Evolutionary conservation across 35 echinoderm and acorn worm genomes (phyloP), one percentile per base, ranked within the genome.

Genomic region (Nesometra sesokonis): DNA sequence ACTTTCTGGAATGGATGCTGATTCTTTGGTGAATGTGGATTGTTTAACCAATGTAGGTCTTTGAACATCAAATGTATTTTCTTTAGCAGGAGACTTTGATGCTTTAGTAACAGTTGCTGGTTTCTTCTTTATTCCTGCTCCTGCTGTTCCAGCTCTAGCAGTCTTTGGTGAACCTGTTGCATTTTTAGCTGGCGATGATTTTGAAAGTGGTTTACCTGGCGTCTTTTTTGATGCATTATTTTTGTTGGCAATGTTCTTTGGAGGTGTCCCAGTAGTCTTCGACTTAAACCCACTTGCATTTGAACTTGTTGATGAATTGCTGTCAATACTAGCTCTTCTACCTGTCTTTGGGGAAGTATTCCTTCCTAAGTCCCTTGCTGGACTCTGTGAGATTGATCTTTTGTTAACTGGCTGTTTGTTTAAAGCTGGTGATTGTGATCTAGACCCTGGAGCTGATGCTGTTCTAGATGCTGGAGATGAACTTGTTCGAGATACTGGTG

Each of bases 21-120:
- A 88, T 37, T 99, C 96, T 88, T 99, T 99, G 32, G 96, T 99
- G 82, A 99, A 99, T 86, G 96, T 99, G 39, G 92, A 94, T 78
- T 99, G 96, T 84, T 99, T 99, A 13, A 94, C 84, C 27, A 99
- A 67, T 37, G 86, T 86, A 36, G 96, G 96, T 30, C 88, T 89
- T 78, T 82, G 84, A 34, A 35, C 27, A 77, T 89, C 87, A 76
- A 82, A 32, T 76, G 79, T 81, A 33, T 3, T 30, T 32, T 81
- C 35, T 81, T 81, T 81, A 81, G 46, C 32, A 35, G 79, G 31
- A 46, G 88, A 89, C 52, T 11, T 27, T 84, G 82, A 19, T 52
- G 88, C 30, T 32, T 81, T 81, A 35, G 88, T 32, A 76, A 79
- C 78, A 15, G 35, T 30, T 57, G 79, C 35, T 37, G 57, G 21